A percentile compares a stretch with the other conserved stretches of the same genome.
Conservation (phyloP, 2,888 invertebrate species). For the Tiliacea aurago region DNA sequence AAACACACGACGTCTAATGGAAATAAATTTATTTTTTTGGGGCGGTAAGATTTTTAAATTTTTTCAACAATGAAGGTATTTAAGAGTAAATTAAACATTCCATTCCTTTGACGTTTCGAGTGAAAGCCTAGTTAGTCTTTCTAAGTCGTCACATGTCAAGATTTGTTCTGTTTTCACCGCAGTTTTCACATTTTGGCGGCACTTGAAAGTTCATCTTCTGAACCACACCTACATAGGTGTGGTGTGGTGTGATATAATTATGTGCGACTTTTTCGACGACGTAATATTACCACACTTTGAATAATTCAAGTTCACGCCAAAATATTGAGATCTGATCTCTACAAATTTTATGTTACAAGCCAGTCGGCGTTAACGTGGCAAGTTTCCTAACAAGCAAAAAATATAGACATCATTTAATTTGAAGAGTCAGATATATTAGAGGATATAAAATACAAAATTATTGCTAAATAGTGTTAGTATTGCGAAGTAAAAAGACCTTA, state of each 20-base stretch:
- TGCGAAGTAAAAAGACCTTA: constrained; percentile 88
- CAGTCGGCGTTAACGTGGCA: constrained; percentile 48
- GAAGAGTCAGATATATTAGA: constrained; percentile 72
- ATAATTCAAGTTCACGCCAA: constrained; percentile 55
- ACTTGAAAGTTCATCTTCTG: constrained; percentile 51
- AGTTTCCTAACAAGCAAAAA: constrained; percentile 63
- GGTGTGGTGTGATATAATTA: no score
- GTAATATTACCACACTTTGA: constrained; percentile 55
- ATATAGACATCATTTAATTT: constrained; percentile 69
- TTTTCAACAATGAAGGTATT: constrained; percentile 21
- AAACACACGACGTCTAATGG: constrained; percentile 46
- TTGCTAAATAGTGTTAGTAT: constrained; percentile 88
- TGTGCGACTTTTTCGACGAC: no score
- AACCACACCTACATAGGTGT: no score
- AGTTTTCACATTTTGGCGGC: constrained; percentile 49
- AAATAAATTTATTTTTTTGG: constrained; percentile 46
- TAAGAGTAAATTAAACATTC: constrained; percentile 32
- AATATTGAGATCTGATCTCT: constrained; percentile 65
- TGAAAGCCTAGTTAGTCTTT: constrained; percentile 63
- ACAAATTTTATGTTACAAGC: constrained; percentile 69
- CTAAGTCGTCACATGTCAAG: constrained; percentile 60
- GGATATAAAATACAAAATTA: constrained; percentile 83
- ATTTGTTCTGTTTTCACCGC: constrained; percentile 51
- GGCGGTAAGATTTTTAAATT: constrained; percentile 27
- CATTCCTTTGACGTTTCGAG: constrained; percentile 42